Evolutionary conservation across 2,888 invertebrate species (phyloP), one percentile per base, ranked within the genome.

Genomic region (Pyrocoelia pectoralis): DNA sequence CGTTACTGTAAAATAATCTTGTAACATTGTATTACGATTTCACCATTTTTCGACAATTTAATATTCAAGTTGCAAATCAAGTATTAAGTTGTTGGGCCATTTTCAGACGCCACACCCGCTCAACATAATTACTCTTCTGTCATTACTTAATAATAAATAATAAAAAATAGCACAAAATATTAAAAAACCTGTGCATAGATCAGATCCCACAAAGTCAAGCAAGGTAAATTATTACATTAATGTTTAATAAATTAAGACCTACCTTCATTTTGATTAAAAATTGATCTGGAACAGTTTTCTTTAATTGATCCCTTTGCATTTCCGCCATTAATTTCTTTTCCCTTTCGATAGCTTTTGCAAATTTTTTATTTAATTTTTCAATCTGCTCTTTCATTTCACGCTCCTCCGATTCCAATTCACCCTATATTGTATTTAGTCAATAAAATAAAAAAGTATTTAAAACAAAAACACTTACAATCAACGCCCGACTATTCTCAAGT

Each of bases 371-470:
- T 8, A 85, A 75, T 0, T 79, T 74, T 1, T 81, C 76, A 3
- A 84, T 79, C 72, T 85, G 83, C 8, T 79, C 79, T 6, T 81
- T 77, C 41, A 85, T 70, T 13, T 82, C 79, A 0, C 74, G 71
- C 56, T 83, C 83, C 67, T 85, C 84, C 38, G 78, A 76, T 66
- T 84, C 83, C 28, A 85, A 78, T 71, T 85, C 84, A 19, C 79
- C 82, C 84, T 85, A 33, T 28, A 41, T 10, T 15, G 24, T 9
- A 6, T 28, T 3, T 51, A 13, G 12, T 3, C 24, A 18, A 10
- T 50, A 15, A 10, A 10, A 33, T n/a, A 10, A 33, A 6, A 33
- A n/a, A 8, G 8, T n/a, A 33, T 10, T 49, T 19, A 2, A 5
- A 3, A 51, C 46, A 48, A 43, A 38, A 40, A 52, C 14, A 68